Evolutionary conservation across 2,888 invertebrate species (phyloP), one percentile per base, ranked within the genome.

Genomic region (Pollenia angustigena): DNA sequence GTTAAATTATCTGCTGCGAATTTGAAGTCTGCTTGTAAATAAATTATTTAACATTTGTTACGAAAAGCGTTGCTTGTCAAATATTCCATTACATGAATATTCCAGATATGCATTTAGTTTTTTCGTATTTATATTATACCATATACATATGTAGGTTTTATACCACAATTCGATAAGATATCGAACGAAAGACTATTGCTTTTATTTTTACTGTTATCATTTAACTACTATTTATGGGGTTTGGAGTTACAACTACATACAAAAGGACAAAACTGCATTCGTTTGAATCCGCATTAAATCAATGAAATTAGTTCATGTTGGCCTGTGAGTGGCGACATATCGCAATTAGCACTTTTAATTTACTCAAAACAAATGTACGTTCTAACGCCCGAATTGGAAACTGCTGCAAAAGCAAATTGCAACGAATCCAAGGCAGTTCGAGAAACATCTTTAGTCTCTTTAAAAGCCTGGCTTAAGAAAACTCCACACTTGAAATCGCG

Each of bases 401-500:
- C 80, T 4, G 52, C 90, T 44, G 91, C 92, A 14, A 85, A 84
- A n/a, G 42, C 85, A 52, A 89, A 90, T 84, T 91, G 91, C 88
- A 91, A 91, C 50, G 91, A 92, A 78, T 87, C 89, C 52, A 69
- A 79, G 58, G 69, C 89, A 6, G 85, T 89, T 18, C 86, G 88
- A 0, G 81, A 74, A 66, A 79, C 86, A 0, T 54, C 86, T 10
- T 81, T 91, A 42, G 84, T 56, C 8, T 64, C 88, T 7, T 78
- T 91, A 32, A 89, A 90, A 76, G 71, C 80, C 4, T 91, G 91
- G 91, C 89, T 91, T n/a, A 85, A 14, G 16, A 91, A 91, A 74
- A 89, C 89, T 0, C 89, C 91, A 4, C 89, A 91, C 75, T 83
- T 91, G 14, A 89, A 87, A 18, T 89, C 91, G 0, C 90, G 91